Base-by-base conservation (phyloP, 2,888 invertebrate species). In the Anthrax anthrax region DNA sequence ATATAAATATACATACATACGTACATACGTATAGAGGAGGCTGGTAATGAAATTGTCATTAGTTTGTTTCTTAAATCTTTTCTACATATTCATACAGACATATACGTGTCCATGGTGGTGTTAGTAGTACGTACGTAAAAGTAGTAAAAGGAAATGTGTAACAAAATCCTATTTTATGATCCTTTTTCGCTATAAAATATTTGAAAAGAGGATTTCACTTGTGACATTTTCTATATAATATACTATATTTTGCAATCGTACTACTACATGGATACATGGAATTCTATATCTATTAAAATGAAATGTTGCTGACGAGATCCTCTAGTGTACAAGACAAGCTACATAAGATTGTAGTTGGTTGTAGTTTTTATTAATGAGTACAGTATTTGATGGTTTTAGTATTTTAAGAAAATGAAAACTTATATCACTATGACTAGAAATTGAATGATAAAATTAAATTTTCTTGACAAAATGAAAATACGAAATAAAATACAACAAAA, bases 141-240 rank as follows among this genome's bases (percentile, higher is more conserved):
- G 8, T 39, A 42, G 44, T 34, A 45, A 45, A 39, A 47, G n/a
- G n/a, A n/a, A n/a, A n/a, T n/a, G n/a, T n/a, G 44, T 47, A 44
- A 45, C 47, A 50, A 49, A 50, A 50, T 50, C 50, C 50, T 47
- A 40, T 46, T 50, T 50, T 50, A 50, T 47, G 50, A 43, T 50
- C 50, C 37, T 46, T 34, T n/a, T 34, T 23, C 8, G 8, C 5
- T 23, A 23, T 23, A 23, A 6, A 23, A 6, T 23, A 23, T 23
- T 23, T n/a, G 8, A 9, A 32, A 32, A 32, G 29, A 12, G 3
- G 12, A 12, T 9, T 32, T 32, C 13, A 12, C 3, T 12, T 32
- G 29, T 4, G 9, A 9, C 12, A 32, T 32, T 32, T 32, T 32
- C 29, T 32, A 12, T 32, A 32, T 12, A 5, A 27, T 12, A 32